phyloP scores from a whole-genome alignment of 2,113 vertebrate species.

The Ranitomeya variabilis region DNA sequence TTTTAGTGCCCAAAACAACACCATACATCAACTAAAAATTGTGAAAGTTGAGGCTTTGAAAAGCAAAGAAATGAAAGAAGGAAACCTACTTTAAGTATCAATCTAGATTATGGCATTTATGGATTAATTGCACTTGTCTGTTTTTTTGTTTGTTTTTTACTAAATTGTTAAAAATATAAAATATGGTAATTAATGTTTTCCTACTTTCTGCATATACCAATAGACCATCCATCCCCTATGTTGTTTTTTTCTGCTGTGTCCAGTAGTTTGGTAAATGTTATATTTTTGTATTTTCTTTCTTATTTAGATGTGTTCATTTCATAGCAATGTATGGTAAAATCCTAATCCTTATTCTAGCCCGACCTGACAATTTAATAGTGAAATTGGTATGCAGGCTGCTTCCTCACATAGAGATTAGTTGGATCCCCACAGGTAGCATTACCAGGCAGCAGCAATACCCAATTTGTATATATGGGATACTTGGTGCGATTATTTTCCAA shows the following conservation, averaged over 20 bases:
- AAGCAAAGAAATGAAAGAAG: too few relatives aligned
- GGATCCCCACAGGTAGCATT: neutral
- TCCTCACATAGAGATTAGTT: constrained; percentile 1
- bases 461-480: constrained; percentile 3
- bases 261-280: neutral
- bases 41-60: too few relatives aligned
- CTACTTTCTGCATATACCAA: neutral
- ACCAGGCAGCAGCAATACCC: neutral
- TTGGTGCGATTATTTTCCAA: neutral
- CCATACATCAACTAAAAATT: too few relatives aligned
- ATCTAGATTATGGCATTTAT: too few relatives aligned
- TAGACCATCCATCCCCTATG: neutral
- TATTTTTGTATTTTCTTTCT: neutral
- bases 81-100: too few relatives aligned
- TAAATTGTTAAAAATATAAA: too few relatives aligned
- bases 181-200: neutral
- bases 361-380: neutral
- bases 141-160: too few relatives aligned
- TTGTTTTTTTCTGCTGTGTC: neutral
- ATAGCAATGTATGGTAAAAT: neutral
- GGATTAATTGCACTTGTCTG: too few relatives aligned
- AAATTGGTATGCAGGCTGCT: constrained; percentile 18
- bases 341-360: neutral
- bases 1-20: too few relatives aligned
- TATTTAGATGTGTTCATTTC: neutral